phyloP scores from a whole-genome alignment of 2,113 vertebrate genomes.

The Esox niger region DNA sequence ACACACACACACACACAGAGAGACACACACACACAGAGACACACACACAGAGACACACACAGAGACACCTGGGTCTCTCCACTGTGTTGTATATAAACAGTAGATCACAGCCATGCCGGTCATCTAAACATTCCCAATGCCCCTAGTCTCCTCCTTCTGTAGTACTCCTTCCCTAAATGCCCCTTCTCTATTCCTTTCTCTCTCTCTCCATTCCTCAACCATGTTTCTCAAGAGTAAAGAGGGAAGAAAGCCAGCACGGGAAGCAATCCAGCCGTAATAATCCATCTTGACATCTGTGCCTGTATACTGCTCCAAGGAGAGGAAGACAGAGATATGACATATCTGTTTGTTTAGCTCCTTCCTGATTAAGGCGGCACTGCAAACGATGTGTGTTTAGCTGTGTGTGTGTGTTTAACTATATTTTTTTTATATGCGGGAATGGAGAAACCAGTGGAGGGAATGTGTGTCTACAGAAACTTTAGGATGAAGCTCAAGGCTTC shows the following conservation, averaged over 20 bases:
- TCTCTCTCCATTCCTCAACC: slow-evolving; percentile 4
- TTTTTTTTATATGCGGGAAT: slow-evolving; percentile 24
- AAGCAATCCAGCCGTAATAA: slow-evolving; percentile 67
- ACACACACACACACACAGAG: neutral
- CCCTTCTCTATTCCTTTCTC: slow-evolving; percentile 24
- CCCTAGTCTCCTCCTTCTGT: too few relatives aligned
- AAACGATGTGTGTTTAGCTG: slow-evolving; percentile 47
- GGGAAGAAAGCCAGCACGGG: neutral
- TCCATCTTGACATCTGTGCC: slow-evolving; percentile 72
- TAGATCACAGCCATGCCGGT: slow-evolving; percentile 1
- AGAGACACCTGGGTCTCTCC: neutral
- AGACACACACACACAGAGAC: too few relatives aligned
- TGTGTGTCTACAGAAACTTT: too few relatives aligned
- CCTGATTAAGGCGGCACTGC: slow-evolving; percentile 55
- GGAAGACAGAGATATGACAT: slow-evolving; percentile 51
- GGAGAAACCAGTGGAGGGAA: slow-evolving; percentile 46
- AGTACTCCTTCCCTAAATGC: too few relatives aligned
- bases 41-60: too few relatives aligned
- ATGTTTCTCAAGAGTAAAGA: slow-evolving; percentile 44
- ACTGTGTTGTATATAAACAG: neutral
- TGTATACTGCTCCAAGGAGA: slow-evolving; percentile 61
- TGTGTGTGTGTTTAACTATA: slow-evolving; percentile 10
- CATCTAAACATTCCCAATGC: slow-evolving; percentile 26
- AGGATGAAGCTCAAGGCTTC: too few relatives aligned
- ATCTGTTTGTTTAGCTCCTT: slow-evolving; percentile 61